phyloP scores from a whole-genome alignment of 2,797 vertebrate genomes.

The Lateolabrax maculatus region DNA sequence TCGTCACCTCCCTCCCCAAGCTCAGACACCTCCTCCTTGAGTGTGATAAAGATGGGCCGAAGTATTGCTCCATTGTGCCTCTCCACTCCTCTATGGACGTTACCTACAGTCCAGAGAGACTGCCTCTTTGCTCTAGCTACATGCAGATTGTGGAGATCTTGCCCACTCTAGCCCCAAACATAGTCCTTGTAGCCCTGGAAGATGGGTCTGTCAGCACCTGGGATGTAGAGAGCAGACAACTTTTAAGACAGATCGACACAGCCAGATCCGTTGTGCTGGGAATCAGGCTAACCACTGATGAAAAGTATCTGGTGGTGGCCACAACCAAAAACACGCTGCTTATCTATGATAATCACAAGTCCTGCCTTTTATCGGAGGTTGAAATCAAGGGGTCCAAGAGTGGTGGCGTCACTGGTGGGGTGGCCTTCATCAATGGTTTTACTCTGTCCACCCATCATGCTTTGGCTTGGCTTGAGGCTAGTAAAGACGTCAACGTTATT shows the following conservation, averaged over 20 bases:
- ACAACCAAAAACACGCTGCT: conserved; percentile 98
- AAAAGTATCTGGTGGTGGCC: conserved; percentile 97
- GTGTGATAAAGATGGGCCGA: conserved; percentile 98
- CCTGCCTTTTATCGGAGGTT: conserved; percentile 97
- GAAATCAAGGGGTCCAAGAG: conserved; percentile 98
- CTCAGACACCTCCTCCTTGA: conserved; percentile 97
- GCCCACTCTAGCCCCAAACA: conserved; percentile 94
- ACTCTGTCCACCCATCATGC: conserved; percentile 95
- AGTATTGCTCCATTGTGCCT: conserved; percentile 99
- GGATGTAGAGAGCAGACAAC: conserved; percentile 96
- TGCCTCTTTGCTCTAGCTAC: conserved; percentile 94
- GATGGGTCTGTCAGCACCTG: conserved; percentile 98
- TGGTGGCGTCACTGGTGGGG: conserved; percentile 88
- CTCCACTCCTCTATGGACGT: conserved; percentile 99
- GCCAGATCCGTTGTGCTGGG: conserved; percentile 95
- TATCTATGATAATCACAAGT: conserved; percentile 98
- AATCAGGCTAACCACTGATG: conserved; percentile 93
- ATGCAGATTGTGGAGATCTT: conserved; percentile 97
- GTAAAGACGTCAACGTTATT: conserved; percentile 97
- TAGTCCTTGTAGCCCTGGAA: conserved; percentile 95
- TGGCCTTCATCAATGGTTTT: conserved; percentile 97
- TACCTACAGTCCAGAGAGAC: conserved; percentile 95
- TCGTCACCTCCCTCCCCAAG: conserved; percentile 97
- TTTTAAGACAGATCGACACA: conserved; percentile 96
- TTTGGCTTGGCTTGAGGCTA: conserved; percentile 98